Conservation (phyloP, 1,140 invertebrate genomes). For the Polyergus mexicanus region DNA sequence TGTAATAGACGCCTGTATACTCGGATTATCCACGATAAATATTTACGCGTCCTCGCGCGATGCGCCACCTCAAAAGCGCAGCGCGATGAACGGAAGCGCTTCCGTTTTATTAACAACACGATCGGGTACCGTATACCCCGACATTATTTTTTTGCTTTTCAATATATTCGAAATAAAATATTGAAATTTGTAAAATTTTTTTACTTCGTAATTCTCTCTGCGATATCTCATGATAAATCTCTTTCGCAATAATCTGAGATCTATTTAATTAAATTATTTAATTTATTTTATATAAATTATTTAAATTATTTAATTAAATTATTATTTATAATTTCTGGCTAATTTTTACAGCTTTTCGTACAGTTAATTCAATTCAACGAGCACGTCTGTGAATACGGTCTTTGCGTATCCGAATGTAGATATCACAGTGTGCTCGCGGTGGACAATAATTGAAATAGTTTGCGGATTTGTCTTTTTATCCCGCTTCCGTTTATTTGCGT, state of each 20-base stretch:
- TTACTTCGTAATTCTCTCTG: no score
- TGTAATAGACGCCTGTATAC: conserved; percentile 57
- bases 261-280: background rate
- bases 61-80: conserved; percentile 65
- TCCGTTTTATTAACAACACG: conserved; percentile 20
- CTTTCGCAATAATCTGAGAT: background rate
- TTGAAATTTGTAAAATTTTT: background rate
- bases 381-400: background rate
- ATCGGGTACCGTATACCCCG: background rate
- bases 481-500: background rate
- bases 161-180: background rate
- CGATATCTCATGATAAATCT: background rate
- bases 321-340: background rate
- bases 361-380: background rate
- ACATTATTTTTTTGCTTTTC: background rate
- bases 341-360: background rate
- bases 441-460: conserved; percentile 40
- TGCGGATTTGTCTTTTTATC: background rate
- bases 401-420: background rate
- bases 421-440: background rate
- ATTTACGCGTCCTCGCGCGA: conserved; percentile 67
- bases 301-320: background rate
- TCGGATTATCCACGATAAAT: conserved; percentile 73
- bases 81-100: conserved; percentile 6
- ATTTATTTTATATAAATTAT: no score